Evolutionary conservation across 2,797 vertebrate genomes (phyloP).

Genomic region (Tadarida brasiliensis): DNA sequence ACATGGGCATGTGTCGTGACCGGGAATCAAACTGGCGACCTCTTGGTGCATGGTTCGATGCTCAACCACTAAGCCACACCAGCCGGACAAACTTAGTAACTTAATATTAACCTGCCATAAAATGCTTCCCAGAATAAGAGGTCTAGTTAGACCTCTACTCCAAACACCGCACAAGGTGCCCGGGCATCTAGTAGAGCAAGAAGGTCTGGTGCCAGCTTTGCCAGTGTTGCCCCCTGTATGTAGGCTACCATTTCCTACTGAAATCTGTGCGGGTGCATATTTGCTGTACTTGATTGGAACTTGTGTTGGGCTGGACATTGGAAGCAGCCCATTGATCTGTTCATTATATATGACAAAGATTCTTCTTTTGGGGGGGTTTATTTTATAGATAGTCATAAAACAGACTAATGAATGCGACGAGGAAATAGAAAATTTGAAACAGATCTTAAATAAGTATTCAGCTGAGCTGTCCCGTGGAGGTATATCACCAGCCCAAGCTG

Average conservation of each 20-base stretch:
- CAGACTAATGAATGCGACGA: conserved; percentile 86
- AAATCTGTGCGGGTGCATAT: not conserved
- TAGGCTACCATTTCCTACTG: not conserved
- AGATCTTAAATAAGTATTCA: conserved; percentile 81
- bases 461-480: conserved; percentile 78
- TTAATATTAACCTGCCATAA: conserved; percentile 23
- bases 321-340: not conserved
- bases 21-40: too few relatives aligned
- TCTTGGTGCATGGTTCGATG: too few relatives aligned
- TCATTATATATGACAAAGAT: conserved; percentile 18
- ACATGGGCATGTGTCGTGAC: too few relatives aligned
- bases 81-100: not conserved
- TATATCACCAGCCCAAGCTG: conserved; percentile 41
- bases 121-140: not conserved
- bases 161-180: not conserved
- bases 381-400: conserved; percentile 86
- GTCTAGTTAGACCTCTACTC: not conserved
- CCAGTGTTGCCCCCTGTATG: not conserved
- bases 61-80: too few relatives aligned
- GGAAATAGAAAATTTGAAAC: conserved; percentile 86
- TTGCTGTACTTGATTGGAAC: not conserved
- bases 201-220: not conserved
- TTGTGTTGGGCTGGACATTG: not conserved
- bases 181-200: not conserved
- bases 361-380: not conserved